Percentiles rank a stretch among this genome's conserved stretches.
phyloP scores from a whole-genome alignment of 2,797 vertebrate genomes.

The Gambelia wislizenii region DNA sequence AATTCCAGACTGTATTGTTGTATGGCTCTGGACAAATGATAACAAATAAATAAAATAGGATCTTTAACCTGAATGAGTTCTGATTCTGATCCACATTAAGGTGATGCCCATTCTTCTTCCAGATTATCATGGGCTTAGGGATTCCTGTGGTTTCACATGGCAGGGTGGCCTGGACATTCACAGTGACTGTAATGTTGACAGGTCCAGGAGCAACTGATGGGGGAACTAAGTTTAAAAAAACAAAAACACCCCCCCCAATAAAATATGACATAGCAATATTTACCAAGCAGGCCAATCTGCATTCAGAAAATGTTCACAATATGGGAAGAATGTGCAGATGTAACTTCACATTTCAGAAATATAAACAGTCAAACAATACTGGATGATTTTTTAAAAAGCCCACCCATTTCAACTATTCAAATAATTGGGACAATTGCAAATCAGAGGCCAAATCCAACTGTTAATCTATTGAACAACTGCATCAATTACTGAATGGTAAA shows the following conservation, averaged over 20 bases:
- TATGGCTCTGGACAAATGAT: neutral
- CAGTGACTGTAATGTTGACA: constrained; percentile 87
- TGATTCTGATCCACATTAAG: constrained; percentile 94
- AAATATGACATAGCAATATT: neutral
- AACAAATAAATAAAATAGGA: neutral
- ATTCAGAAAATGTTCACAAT: neutral
- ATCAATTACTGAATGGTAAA: no score
- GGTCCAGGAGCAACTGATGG: constrained; percentile 85
- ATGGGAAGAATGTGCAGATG: neutral
- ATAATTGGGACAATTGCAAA: neutral
- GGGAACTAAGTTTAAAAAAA: constrained; percentile 82
- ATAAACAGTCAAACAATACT: neutral
- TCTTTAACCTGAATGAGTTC: constrained; percentile 92
- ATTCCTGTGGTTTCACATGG: constrained; percentile 92
- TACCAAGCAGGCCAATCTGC: neutral
- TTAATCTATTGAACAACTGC: no score
- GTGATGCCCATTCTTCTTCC: constrained; percentile 87
- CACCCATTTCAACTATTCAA: neutral
- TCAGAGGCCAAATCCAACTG: no score
- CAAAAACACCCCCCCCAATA: no score
- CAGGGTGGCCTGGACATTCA: constrained; percentile 93
- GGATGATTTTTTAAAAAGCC: neutral
- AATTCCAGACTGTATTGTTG: neutral
- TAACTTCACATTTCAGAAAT: accelerated
- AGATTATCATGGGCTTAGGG: constrained; percentile 89